Evolutionary conservation across 2,113 vertebrate genomes (phyloP).

Genomic region (Crotalus helleri): DNA sequence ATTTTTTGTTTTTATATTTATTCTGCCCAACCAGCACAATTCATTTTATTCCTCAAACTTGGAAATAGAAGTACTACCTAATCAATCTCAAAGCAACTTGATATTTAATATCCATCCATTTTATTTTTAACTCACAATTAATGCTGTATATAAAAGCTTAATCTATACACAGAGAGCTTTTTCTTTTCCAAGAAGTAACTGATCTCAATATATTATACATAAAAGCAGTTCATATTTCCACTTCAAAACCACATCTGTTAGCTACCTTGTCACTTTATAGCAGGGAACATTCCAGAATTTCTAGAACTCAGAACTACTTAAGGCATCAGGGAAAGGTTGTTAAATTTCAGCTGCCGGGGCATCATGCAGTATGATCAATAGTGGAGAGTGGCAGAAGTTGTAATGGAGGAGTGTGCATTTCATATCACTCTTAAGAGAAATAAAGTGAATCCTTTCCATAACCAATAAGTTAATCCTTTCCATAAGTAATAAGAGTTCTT

Average conservation of each 20-base stretch:
- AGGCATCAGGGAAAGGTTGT: background rate
- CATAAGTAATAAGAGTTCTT: background rate
- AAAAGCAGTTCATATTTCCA: conserved; percentile 22
- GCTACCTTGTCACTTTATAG: conserved; percentile 1
- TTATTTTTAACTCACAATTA: background rate
- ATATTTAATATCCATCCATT: background rate
- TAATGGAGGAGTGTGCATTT: background rate
- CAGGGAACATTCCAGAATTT: background rate
- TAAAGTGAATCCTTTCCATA: background rate
- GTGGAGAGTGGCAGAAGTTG: background rate
- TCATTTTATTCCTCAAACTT: background rate
- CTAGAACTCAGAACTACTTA: background rate
- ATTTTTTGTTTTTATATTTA: background rate
- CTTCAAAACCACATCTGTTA: conserved; percentile 19
- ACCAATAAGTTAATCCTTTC: background rate
- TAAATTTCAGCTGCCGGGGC: background rate
- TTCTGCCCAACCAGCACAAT: background rate
- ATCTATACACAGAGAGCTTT: background rate
- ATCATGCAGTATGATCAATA: background rate
- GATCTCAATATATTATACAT: background rate
- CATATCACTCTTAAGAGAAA: background rate
- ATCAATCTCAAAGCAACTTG: background rate
- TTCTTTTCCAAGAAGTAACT: background rate
- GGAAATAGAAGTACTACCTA: background rate
- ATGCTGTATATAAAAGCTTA: background rate